phyloP scores from a whole-genome alignment of 2,888 invertebrate genomes.

The Drosophila flavopinicola region DNA sequence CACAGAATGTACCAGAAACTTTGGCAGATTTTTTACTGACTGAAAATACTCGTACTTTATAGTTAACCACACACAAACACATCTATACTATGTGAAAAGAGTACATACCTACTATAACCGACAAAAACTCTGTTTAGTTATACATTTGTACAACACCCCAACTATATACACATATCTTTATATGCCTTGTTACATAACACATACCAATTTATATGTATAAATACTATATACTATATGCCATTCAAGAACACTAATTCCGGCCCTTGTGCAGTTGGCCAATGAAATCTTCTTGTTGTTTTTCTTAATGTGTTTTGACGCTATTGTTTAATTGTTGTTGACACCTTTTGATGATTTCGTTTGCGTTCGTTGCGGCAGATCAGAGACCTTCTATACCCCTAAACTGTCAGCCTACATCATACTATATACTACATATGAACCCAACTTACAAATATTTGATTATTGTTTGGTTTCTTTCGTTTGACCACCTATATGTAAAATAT shows the following conservation, averaged over 20 bases:
- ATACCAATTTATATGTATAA: slow-evolving; percentile 29
- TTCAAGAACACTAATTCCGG: slow-evolving; percentile 53
- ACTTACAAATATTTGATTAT: slow-evolving; percentile 10
- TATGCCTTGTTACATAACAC: slow-evolving; percentile 52
- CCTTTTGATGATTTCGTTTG: slow-evolving; percentile 64
- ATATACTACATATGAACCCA: slow-evolving; percentile 4
- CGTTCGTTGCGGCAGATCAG: slow-evolving; percentile 41
- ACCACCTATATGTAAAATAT: slow-evolving; percentile 52
- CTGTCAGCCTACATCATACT: slow-evolving; percentile 12
- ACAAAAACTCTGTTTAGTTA: too few relatives aligned
- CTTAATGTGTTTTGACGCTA: slow-evolving; percentile 60
- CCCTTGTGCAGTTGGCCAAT: slow-evolving; percentile 65
- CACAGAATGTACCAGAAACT: slow-evolving; percentile 31
- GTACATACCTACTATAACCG: slow-evolving; percentile 23
- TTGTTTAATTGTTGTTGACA: slow-evolving; percentile 70
- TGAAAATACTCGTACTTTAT: slow-evolving; percentile 33
- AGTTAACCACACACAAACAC: slow-evolving; percentile 33
- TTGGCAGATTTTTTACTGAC: slow-evolving; percentile 75
- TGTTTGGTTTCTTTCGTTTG: slow-evolving; percentile 19
- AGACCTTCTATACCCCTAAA: slow-evolving; percentile 8
- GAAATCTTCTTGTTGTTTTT: slow-evolving; percentile 65
- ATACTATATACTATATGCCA: slow-evolving; percentile 37
- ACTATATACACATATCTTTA: slow-evolving; percentile 26
- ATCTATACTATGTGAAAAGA: slow-evolving; percentile 28
- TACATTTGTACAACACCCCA: slow-evolving; percentile 36